Percentiles rank a stretch among this genome's conserved stretches.
Evolutionary conservation across 2,797 vertebrate species (phyloP).

Genomic region (Zalophus californianus): DNA sequence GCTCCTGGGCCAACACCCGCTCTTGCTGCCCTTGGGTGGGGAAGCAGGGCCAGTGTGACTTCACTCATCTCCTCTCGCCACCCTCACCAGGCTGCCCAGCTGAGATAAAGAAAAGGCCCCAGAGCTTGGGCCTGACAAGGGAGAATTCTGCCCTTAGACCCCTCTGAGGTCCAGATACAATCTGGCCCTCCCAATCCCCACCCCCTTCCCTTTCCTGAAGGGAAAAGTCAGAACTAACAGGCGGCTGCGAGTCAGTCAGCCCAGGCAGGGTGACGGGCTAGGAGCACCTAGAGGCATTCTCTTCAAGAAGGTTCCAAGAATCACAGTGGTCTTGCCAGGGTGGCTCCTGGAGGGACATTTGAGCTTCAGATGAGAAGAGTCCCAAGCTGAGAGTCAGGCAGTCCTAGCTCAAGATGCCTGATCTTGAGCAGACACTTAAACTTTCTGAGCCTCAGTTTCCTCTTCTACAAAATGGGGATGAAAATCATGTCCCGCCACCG

Average conservation of each 20-base stretch:
- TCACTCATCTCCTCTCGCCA: not conserved
- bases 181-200: not conserved
- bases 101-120: slow-evolving; percentile 66
- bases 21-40: slow-evolving; percentile 30
- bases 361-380: not conserved
- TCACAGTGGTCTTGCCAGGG: not conserved
- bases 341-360: not conserved
- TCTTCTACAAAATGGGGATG: not conserved
- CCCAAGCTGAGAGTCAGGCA: not conserved
- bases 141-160: slow-evolving; percentile 17
- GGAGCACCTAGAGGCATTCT: not conserved
- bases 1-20: not conserved
- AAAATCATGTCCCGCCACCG: not conserved
- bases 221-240: not conserved
- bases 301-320: slow-evolving; percentile 41
- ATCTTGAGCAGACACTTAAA: not conserved
- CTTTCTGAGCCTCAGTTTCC: not conserved
- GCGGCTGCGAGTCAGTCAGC: not conserved
- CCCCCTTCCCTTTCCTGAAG: not conserved
- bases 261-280: not conserved
- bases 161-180: not conserved
- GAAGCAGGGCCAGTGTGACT: not conserved
- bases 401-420: not conserved
- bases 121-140: not conserved
- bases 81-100: not conserved